phyloP scores from a whole-genome alignment of 2,797 vertebrate species.

The Erpetoichthys calabaricus region DNA sequence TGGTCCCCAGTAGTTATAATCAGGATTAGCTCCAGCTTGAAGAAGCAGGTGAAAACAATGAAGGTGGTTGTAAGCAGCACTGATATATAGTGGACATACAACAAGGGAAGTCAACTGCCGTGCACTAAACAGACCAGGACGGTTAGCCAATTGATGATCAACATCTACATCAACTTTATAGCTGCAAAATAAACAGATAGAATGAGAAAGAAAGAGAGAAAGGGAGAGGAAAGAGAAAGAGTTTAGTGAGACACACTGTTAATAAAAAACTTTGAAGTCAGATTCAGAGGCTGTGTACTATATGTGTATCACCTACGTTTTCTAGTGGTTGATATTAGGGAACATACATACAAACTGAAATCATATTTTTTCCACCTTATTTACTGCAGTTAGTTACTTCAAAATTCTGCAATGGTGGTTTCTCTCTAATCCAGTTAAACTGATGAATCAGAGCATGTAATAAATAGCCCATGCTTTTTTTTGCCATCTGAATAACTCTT shows the following conservation, averaged over 20 bases:
- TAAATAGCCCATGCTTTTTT: no score
- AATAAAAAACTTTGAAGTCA: no score
- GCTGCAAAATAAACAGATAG: slow-evolving; percentile 30
- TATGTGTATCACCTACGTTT: no score
- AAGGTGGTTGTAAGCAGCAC: slow-evolving; percentile 82
- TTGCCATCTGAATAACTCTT: no score
- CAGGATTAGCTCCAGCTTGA: slow-evolving; percentile 74
- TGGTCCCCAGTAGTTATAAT: slow-evolving; percentile 77
- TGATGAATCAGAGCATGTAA: no score
- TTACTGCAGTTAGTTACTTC: no score
- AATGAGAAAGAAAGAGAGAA: neutral
- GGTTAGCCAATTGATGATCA: slow-evolving; percentile 60
- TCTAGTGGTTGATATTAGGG: no score
- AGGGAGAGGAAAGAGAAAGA: neutral
- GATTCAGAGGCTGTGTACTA: no score
- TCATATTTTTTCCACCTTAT: no score
- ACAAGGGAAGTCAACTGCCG: slow-evolving; percentile 74
- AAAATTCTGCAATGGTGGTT: no score
- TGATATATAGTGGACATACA: slow-evolving; percentile 85
- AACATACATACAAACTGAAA: no score
- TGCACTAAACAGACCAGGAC: slow-evolving; percentile 42
- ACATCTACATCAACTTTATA: slow-evolving; percentile 80
- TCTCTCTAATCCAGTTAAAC: no score
- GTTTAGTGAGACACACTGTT: neutral
- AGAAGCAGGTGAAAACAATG: slow-evolving; percentile 75